Conservation (phyloP, 1,140 invertebrate species). For the Elymnias hypermnestra region DNA sequence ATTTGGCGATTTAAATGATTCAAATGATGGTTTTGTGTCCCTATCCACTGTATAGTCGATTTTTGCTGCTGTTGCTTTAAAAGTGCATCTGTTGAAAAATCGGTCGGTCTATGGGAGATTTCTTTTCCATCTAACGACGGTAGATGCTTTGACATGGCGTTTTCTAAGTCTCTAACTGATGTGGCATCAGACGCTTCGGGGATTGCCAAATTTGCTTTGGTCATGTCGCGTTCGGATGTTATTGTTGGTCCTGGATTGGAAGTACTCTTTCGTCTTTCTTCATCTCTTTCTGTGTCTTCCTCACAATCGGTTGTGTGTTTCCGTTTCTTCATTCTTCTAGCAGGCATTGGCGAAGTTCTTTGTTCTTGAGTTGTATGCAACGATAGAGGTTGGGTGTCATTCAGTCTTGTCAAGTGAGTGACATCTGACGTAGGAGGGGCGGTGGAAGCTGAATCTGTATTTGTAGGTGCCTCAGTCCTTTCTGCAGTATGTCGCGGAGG, state of each 20-base stretch:
- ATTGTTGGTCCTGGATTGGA: constrained; percentile 66
- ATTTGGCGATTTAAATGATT: constrained; percentile 82
- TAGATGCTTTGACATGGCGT: constrained; percentile 97
- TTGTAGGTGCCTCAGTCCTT: constrained; percentile 51
- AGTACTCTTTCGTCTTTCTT: constrained; percentile 77
- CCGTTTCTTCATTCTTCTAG: constrained; percentile 68
- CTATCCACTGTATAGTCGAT: constrained; percentile 96
- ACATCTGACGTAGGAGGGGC: constrained; percentile 61
- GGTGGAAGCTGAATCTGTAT: constrained; percentile 48
- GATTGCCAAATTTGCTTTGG: constrained; percentile 58
- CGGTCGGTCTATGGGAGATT: constrained; percentile 84
- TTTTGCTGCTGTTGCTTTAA: constrained; percentile 88
- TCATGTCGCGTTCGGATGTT: constrained; percentile 57
- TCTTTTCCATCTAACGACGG: constrained; percentile 79
- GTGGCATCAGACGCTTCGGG: constrained; percentile 73
- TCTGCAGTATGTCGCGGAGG: constrained; percentile 57
- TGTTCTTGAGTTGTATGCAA: constrained; percentile 59
- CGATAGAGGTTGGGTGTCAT: constrained; percentile 62
- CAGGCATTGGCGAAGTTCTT: constrained; percentile 67
- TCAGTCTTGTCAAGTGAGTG: constrained; percentile 62
- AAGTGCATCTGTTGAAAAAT: constrained; percentile 91
- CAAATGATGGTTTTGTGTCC: constrained; percentile 83
- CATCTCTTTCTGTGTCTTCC: constrained; percentile 60
- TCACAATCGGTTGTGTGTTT: constrained; percentile 66
- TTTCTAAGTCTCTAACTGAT: constrained; percentile 93